Base-by-base conservation (phyloP, 1,140 invertebrate species). In the Cotesia chilonis region DNA sequence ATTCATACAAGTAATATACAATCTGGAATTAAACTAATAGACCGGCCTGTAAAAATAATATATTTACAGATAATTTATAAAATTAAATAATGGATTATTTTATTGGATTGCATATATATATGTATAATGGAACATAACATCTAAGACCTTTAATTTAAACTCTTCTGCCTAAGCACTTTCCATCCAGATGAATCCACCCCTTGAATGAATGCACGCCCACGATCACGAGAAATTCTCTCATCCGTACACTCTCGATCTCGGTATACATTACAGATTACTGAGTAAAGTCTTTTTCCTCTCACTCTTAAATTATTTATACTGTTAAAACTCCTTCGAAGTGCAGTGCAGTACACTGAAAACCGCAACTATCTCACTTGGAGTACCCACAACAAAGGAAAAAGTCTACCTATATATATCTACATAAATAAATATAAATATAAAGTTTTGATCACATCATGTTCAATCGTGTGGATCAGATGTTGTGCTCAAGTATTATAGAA, bases 121-220 rank as follows among this genome's bases (percentile, higher is more conserved):
- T 65, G 1, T 12, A 55, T 41, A 68, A 68, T 68, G 51, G 14
- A 51, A 36, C 66, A 28, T 68, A 20, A 35, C 66, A 55, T 68
- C 47, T 55, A 51, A 68, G 66, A 68, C 66, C 66, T 68, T 68
- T 68, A 51, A 51, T 28, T 55, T 51, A 17, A 9, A 20, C 17
- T 59, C 66, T 68, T 20, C 28, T 20, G 28, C 12, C 36, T n/a
- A 36, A 36, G 47, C 66, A 68, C 66, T 68, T 68, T 68, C 66
- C 66, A 68, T 68, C 52, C 52, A 51, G 51, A 68, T 68, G 66
- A 68, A 68, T 68, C 66, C 66, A 68, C 66, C 66, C 66, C 66
- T 68, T 68, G n/a, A 68, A 68, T 68, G 66, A 68, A 68, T 52
- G 52, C 66, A 68, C 66, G 66, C 66, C 66, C 20, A 68, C 36